Conservation (phyloP, 2,797 vertebrate species). For the Pantherophis alleghaniensis region DNA sequence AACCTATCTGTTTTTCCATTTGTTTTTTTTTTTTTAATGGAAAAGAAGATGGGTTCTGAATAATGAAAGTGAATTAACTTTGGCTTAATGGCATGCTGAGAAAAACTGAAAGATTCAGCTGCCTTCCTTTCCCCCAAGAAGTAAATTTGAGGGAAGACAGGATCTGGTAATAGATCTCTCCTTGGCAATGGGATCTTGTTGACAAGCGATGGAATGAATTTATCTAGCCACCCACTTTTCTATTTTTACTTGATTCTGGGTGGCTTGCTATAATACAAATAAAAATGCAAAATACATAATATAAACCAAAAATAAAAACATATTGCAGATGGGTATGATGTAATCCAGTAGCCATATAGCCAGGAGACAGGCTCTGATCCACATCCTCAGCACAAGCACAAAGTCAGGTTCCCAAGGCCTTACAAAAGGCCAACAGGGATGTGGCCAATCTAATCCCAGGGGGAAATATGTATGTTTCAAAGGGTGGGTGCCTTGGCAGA, state of each 20-base stretch:
- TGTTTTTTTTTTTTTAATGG: constrained; percentile 51
- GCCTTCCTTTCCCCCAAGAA: background rate
- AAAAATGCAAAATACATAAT: background rate
- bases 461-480: background rate
- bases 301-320: background rate
- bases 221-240: background rate
- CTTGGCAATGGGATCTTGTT: background rate
- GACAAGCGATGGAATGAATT: background rate
- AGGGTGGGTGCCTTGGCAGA: background rate
- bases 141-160: background rate
- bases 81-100: background rate
- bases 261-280: background rate
- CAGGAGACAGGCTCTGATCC: background rate
- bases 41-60: constrained; percentile 59
- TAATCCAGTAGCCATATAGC: background rate
- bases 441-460: background rate
- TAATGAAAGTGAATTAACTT: constrained; percentile 48
- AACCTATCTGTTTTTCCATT: constrained; percentile 55
- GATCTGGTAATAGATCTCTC: background rate
- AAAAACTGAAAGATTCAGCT: background rate
- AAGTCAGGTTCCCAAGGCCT: background rate
- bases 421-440: background rate
- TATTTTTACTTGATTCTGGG: background rate
- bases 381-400: background rate
- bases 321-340: background rate